A percentile compares a stretch with the other conserved stretches of the same genome.
phyloP scores from a whole-genome alignment of 2,797 vertebrate genomes.

The Falco biarmicus region DNA sequence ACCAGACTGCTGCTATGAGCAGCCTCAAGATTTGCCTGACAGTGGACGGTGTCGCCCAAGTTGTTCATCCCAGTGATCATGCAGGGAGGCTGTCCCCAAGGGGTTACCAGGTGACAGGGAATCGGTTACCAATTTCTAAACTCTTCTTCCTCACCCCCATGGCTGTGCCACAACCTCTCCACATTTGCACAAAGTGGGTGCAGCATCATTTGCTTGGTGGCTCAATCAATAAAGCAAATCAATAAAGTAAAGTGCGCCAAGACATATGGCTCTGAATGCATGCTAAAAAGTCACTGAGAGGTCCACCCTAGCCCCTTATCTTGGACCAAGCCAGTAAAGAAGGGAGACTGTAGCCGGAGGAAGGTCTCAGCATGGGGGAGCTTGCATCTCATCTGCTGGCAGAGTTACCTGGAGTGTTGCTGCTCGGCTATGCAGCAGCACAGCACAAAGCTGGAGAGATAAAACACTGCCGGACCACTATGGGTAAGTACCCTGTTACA shows the following conservation, averaged over 20 bases:
- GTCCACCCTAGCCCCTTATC: not conserved
- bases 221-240: not conserved
- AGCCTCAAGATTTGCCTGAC: not conserved
- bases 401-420: not conserved
- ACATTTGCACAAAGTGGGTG: not conserved
- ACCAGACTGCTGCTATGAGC: not conserved
- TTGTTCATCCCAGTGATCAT: not conserved
- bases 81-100: not conserved
- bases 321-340: not conserved
- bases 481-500: not conserved
- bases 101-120: not conserved
- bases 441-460: not conserved
- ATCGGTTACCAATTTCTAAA: not conserved
- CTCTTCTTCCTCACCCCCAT: not conserved
- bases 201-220: not conserved
- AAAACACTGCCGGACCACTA: not conserved
- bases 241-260: not conserved
- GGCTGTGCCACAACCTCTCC: not conserved
- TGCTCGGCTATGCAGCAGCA: not conserved
- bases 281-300: not conserved
- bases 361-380: not conserved
- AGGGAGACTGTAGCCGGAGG: not conserved
- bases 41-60: fast-evolving
- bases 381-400: not conserved
- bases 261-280: fast-evolving